Conservation (phyloP, 1,140 invertebrate species). For the Drosophila teissieri region DNA sequence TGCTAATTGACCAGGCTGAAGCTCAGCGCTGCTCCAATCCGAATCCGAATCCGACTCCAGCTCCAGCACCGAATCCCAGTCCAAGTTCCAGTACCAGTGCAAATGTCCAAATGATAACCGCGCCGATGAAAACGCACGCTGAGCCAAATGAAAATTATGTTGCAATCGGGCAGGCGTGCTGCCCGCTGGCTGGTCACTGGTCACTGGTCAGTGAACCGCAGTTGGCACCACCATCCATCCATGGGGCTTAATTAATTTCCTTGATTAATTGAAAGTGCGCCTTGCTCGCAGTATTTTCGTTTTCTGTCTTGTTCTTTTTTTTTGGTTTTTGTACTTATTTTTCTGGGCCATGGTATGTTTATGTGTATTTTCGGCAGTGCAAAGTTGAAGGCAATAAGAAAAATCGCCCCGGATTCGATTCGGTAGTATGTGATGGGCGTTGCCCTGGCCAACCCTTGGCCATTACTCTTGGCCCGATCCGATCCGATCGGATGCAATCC, state of each 20-base stretch:
- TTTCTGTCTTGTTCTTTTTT: slow-evolving; percentile 11
- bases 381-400: slow-evolving; percentile 77
- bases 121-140: slow-evolving; percentile 80
- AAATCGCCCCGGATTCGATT: slow-evolving; percentile 59
- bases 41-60: slow-evolving; percentile 13
- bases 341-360: slow-evolving; percentile 1
- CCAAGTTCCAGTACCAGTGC: slow-evolving; percentile 1
- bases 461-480: slow-evolving; percentile 60
- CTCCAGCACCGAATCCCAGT: slow-evolving; percentile 1
- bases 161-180: slow-evolving; percentile 57
- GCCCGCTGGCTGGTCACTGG: slow-evolving; percentile 62
- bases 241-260: slow-evolving; percentile 76
- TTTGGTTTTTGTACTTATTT: background rate
- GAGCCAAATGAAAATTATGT: slow-evolving; percentile 79
- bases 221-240: slow-evolving; percentile 37
- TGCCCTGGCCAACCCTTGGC: slow-evolving; percentile 63
- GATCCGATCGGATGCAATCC: background rate
- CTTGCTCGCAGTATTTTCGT: slow-evolving; percentile 24
- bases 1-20: slow-evolving; percentile 71
- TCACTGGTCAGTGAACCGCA: slow-evolving; percentile 63
- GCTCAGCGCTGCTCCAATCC: slow-evolving; percentile 1
- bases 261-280: slow-evolving; percentile 82
- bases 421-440: slow-evolving; percentile 76
- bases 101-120: slow-evolving; percentile 78
- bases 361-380: slow-evolving; percentile 56